Evolutionary conservation across 1,140 invertebrate genomes (phyloP).

Genomic region (Pollicipes pollicipes): DNA sequence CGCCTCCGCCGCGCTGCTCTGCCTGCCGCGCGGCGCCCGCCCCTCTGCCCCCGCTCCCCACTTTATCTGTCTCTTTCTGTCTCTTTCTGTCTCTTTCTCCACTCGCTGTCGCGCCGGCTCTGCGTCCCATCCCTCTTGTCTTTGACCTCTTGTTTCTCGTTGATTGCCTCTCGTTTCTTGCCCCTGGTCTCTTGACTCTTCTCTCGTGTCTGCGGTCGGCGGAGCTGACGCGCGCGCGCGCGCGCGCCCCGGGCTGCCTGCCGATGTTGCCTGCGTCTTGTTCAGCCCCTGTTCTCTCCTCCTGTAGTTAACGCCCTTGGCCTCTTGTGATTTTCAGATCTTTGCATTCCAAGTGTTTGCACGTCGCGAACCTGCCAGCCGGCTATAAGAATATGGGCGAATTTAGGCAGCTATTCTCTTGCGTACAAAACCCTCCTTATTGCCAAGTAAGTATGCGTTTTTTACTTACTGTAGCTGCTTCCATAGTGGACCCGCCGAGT

Average conservation of each 20-base stretch:
- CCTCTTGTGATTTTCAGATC: neutral
- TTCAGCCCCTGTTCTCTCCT: slow-evolving; percentile 10
- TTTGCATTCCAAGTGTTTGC: slow-evolving; percentile 35
- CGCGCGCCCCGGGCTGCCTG: too few species aligned
- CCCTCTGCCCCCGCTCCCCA: neutral
- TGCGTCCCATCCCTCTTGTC: neutral
- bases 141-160: neutral
- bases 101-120: neutral
- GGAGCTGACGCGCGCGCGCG: too few species aligned
- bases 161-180: too few species aligned
- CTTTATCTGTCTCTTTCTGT: neutral
- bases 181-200: too few species aligned
- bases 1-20: too few species aligned
- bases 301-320: neutral
- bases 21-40: too few species aligned
- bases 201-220: too few species aligned
- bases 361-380: slow-evolving; percentile 34
- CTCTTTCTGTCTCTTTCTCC: neutral
- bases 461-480: neutral
- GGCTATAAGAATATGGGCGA: slow-evolving; percentile 36
- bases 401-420: slow-evolving; percentile 35
- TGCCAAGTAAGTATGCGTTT: slow-evolving; percentile 32
- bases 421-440: slow-evolving; percentile 35
- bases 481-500: neutral
- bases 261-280: slow-evolving; percentile 16